Percentiles rank a stretch among this genome's conserved stretches.
Evolutionary conservation across 2,797 vertebrate genomes (phyloP).

Genomic region (Rhinoraja longicauda): DNA sequence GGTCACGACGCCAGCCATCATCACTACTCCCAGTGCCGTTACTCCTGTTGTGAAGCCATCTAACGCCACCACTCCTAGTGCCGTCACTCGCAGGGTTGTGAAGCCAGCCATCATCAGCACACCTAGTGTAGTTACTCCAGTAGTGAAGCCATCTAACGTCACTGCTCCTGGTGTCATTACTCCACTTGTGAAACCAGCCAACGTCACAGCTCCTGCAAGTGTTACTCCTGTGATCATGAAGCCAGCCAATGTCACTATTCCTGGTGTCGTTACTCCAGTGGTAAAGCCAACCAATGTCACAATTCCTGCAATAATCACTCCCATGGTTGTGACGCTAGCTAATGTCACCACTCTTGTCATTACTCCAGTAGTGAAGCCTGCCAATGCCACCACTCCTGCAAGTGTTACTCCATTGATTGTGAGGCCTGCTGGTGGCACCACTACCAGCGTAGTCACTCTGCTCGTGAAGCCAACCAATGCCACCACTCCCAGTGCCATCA

Average conservation of each 20-base stretch:
- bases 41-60: no score
- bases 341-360: no score
- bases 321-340: no score
- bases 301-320: no score
- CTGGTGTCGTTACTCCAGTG: no score
- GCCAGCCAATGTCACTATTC: no score
- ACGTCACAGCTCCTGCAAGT: not conserved
- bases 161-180: not conserved
- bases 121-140: no score
- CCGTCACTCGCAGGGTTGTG: no score
- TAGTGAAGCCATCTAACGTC: not conserved
- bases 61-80: no score
- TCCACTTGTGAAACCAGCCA: not conserved
- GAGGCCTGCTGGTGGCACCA: not conserved
- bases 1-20: not conserved
- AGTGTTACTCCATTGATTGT: accelerated
- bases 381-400: not conserved
- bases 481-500: not conserved
- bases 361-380: not conserved
- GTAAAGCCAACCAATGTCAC: no score
- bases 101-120: no score
- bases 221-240: no score
- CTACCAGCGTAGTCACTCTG: not conserved
- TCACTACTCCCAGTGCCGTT: not conserved
- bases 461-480: not conserved